A percentile compares a stretch with the other conserved stretches of the same genome.
Conservation (phyloP, 1,140 invertebrate genomes). For the Dendrolimus kikuchii region DNA sequence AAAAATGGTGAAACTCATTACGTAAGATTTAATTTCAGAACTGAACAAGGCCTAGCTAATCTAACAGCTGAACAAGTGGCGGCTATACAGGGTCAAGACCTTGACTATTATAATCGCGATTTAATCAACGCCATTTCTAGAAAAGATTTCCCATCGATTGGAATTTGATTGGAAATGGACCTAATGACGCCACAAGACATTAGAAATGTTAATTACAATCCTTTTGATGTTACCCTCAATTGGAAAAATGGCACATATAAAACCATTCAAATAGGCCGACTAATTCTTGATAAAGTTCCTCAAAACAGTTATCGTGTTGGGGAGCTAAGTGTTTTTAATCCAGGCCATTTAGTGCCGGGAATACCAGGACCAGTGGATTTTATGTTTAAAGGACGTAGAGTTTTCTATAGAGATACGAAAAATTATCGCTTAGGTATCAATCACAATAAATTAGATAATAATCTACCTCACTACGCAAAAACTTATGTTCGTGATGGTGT, state of each 20-base stretch:
- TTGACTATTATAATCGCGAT: slow-evolving; percentile 36
- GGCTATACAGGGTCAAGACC: slow-evolving; percentile 25
- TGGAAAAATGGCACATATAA: slow-evolving; percentile 90
- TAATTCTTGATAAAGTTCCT: slow-evolving; percentile 87
- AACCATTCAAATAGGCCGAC: slow-evolving; percentile 85
- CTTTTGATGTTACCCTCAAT: slow-evolving; percentile 80
- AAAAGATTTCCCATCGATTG: slow-evolving; percentile 80
- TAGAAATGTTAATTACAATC: slow-evolving; percentile 70
- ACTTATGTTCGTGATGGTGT: slow-evolving; percentile 84
- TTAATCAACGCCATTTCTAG: slow-evolving; percentile 39
- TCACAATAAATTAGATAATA: slow-evolving; percentile 87
- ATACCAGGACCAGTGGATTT: slow-evolving; percentile 88
- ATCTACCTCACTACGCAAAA: slow-evolving; percentile 81
- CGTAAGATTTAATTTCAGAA: slow-evolving; percentile 83
- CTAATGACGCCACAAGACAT: slow-evolving; percentile 69
- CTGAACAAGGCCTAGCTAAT: slow-evolving; percentile 80
- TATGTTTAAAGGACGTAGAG: slow-evolving; percentile 88
- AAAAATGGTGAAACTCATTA: slow-evolving; percentile 72
- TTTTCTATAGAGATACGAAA: slow-evolving; percentile 89
- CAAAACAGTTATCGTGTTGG: slow-evolving; percentile 88
- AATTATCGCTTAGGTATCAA: slow-evolving; percentile 89
- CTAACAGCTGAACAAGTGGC: slow-evolving; percentile 50
- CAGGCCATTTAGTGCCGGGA: slow-evolving; percentile 87
- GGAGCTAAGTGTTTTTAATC: slow-evolving; percentile 89
- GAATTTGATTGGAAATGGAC: slow-evolving; percentile 76